Evolutionary conservation across 2,113 vertebrate genomes (phyloP).

Genomic region (Athene cunicularia): DNA sequence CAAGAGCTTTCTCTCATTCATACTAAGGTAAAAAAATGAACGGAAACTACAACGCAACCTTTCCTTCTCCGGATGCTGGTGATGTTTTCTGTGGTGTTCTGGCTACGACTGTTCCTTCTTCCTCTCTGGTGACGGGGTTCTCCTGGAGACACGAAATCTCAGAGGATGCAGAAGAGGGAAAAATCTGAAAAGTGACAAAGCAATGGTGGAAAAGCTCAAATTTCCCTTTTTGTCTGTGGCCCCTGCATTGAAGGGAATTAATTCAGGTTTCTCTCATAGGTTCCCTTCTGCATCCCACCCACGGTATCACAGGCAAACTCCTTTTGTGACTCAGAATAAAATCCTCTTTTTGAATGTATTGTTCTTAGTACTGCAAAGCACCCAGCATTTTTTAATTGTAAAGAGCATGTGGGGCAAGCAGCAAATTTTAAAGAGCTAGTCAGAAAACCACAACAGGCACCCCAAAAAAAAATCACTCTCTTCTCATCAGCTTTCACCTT

Average conservation of each 20-base stretch:
- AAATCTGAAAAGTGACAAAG: neutral
- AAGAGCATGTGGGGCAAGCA: neutral
- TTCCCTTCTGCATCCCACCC: neutral
- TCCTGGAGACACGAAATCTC: neutral
- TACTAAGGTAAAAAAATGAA: neutral
- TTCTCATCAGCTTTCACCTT: slow-evolving; percentile 49
- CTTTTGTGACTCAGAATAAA: slow-evolving; percentile 56
- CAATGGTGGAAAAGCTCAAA: neutral
- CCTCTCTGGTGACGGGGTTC: neutral
- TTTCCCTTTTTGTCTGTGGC: neutral
- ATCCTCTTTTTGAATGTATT: slow-evolving; percentile 7
- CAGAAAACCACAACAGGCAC: neutral
- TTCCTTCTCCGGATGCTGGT: slow-evolving; percentile 9
- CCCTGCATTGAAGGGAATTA: neutral
- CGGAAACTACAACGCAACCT: neutral
- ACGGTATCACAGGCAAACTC: neutral
- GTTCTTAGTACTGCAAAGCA: neutral
- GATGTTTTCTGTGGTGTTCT: neutral
- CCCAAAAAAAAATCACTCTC: slow-evolving; percentile 1
- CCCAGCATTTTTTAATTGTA: neutral
- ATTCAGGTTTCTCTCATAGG: neutral
- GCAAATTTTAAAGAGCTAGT: neutral
- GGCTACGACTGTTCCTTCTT: neutral
- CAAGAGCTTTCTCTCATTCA: neutral
- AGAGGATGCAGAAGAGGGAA: neutral